phyloP scores from a whole-genome alignment of 2,113 vertebrate species.

The Alligator mississippiensis region DNA sequence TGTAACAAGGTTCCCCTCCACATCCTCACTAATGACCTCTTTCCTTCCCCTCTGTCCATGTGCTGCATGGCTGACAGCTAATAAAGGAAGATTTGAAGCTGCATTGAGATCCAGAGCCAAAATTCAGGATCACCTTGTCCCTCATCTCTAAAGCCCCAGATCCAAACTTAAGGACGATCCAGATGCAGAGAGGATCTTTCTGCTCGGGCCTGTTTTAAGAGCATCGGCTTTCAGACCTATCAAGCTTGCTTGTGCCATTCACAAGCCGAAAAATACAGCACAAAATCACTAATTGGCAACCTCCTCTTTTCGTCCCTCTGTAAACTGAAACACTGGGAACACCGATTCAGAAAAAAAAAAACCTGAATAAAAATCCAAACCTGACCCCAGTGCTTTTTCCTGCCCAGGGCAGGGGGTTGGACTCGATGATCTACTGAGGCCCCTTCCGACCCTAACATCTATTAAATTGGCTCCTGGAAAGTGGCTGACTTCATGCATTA shows the following conservation, averaged over 20 bases:
- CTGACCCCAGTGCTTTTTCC: too few relatives aligned
- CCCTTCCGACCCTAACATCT: neutral
- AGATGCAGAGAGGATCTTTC: neutral
- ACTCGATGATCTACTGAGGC: too few relatives aligned
- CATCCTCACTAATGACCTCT: neutral
- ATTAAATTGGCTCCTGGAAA: neutral
- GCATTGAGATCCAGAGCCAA: neutral
- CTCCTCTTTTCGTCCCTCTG: neutral
- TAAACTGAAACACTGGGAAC: neutral
- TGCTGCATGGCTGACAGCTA: neutral
- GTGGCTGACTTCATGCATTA: fast-evolving
- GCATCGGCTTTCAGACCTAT: neutral
- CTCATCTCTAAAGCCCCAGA: neutral
- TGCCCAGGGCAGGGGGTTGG: too few relatives aligned
- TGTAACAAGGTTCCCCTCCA: slow-evolving; percentile 16
- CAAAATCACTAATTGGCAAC: neutral
- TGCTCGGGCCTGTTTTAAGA: neutral
- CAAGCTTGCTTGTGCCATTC: neutral
- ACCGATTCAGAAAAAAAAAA: neutral
- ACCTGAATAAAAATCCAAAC: neutral
- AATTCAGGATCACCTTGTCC: neutral
- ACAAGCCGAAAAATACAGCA: too few relatives aligned
- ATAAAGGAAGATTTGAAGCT: neutral
- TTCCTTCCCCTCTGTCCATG: slow-evolving; percentile 30
- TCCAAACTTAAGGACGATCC: fast-evolving